Evolutionary conservation across 2,888 invertebrate genomes (phyloP).

Genomic region (Amiota minor): DNA sequence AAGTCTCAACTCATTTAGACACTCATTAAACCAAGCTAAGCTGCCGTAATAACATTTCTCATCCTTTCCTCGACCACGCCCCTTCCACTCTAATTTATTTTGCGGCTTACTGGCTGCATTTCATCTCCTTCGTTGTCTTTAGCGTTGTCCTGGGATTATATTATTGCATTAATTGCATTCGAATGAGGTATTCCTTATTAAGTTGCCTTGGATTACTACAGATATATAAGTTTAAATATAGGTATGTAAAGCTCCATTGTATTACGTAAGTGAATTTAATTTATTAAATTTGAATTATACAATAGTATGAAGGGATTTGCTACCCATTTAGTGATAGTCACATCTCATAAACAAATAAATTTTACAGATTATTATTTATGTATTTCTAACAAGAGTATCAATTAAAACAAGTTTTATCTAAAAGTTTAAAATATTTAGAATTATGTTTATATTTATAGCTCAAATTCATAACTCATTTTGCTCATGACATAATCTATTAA

Average conservation of each 20-base stretch:
- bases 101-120: slow-evolving; percentile 25
- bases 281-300: slow-evolving; percentile 31
- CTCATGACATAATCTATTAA: too few relatives aligned
- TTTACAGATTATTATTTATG: too few relatives aligned
- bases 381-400: too few relatives aligned
- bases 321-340: too few relatives aligned
- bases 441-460: too few relatives aligned
- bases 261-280: slow-evolving; percentile 22
- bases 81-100: slow-evolving; percentile 25
- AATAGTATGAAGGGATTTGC: too few relatives aligned
- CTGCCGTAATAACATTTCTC: slow-evolving; percentile 22
- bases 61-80: background rate
- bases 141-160: slow-evolving; percentile 27
- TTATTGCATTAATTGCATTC: slow-evolving; percentile 38
- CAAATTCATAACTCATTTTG: too few relatives aligned
- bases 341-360: too few relatives aligned
- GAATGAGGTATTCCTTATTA: slow-evolving; percentile 24
- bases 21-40: slow-evolving; percentile 42
- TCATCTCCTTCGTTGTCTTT: background rate
- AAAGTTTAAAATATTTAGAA: too few relatives aligned
- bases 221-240: background rate
- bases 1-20: slow-evolving; percentile 10
- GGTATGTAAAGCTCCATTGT: background rate
- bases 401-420: too few relatives aligned
- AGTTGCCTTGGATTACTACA: slow-evolving; percentile 10